Percentiles rank a stretch among this genome's conserved stretches.
Conservation (phyloP, 2,113 vertebrate species). For the Phoxinus phoxinus region DNA sequence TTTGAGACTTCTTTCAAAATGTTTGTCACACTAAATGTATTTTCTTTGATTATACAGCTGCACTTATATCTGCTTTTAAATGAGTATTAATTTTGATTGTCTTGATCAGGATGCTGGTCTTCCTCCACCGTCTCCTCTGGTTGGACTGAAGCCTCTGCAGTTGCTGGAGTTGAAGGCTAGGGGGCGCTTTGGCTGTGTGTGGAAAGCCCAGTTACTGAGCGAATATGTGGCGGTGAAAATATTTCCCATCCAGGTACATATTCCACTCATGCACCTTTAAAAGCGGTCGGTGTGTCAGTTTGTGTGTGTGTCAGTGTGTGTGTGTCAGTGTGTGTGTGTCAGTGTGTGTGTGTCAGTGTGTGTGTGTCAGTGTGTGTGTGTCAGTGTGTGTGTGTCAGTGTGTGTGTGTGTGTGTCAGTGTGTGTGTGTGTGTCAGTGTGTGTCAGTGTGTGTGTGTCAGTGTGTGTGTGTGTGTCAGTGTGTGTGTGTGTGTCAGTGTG, state of each 20-base stretch:
- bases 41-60: not conserved
- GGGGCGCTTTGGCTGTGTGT: constrained; percentile 96
- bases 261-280: not conserved
- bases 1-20: not conserved
- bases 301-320: not conserved
- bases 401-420: not conserved
- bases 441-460: not conserved
- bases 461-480: no score
- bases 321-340: not conserved
- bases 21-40: not conserved
- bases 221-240: constrained; percentile 98
- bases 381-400: no score
- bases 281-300: no score
- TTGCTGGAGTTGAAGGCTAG: constrained; percentile 94
- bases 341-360: fast-evolving
- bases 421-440: not conserved
- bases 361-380: not conserved
- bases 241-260: constrained; percentile 91
- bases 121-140: constrained; percentile 88
- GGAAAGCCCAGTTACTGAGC: constrained; percentile 95
- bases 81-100: not conserved
- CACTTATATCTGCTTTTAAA: not conserved
- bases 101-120: constrained; percentile 84
- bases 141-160: constrained; percentile 94
- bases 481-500: not conserved